These are phyloP conservation scores for Dreissena rostriformis DNA, from an alignment of 1,140 invertebrate genomes.

Conservation along the genomic window DNA sequence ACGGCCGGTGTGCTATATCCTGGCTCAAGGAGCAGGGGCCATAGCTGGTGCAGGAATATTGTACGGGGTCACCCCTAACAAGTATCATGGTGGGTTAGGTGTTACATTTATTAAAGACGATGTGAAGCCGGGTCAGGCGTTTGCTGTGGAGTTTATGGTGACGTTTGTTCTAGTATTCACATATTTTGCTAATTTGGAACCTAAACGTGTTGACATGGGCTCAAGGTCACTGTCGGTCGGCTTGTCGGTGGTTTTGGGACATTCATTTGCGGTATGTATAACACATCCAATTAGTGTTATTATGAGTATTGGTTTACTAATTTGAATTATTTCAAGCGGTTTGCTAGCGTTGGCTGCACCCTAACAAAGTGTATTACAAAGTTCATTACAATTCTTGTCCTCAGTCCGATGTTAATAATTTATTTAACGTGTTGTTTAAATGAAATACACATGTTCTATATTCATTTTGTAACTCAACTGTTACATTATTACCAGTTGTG, in stretches of 20 bases:
- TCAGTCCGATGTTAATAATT: constrained; percentile 88
- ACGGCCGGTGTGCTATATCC: constrained; percentile 85
- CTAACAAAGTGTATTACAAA: constrained; percentile 86
- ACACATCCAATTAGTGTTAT: no score
- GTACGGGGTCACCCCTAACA: constrained; percentile 69
- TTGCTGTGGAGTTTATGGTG: constrained; percentile 92
- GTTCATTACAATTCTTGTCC: constrained; percentile 73
- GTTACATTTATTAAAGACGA: constrained; percentile 60
- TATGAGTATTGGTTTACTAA: no score
- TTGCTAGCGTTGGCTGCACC: constrained; percentile 86
- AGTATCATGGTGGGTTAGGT: constrained; percentile 59
- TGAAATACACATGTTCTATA: no score
- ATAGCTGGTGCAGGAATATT: constrained; percentile 75
- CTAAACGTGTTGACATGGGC: constrained; percentile 89
- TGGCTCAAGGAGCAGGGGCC: constrained; percentile 73
- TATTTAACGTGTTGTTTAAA: constrained; percentile 87
- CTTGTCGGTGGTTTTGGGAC: constrained; percentile 71
- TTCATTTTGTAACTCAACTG: no score
- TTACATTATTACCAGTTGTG: no score
- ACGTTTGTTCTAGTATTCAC: constrained; percentile 94
- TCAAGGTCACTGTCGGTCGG: constrained; percentile 95
- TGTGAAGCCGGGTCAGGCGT: constrained; percentile 84
- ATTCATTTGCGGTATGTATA: constrained; percentile 76
- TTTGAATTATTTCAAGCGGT: no score
- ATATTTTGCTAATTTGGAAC: constrained; percentile 92